These are phyloP conservation scores for Phenganax marumi DNA, from an alignment of 92 coral and sea anemone species.

Conservation along the genomic window DNA sequence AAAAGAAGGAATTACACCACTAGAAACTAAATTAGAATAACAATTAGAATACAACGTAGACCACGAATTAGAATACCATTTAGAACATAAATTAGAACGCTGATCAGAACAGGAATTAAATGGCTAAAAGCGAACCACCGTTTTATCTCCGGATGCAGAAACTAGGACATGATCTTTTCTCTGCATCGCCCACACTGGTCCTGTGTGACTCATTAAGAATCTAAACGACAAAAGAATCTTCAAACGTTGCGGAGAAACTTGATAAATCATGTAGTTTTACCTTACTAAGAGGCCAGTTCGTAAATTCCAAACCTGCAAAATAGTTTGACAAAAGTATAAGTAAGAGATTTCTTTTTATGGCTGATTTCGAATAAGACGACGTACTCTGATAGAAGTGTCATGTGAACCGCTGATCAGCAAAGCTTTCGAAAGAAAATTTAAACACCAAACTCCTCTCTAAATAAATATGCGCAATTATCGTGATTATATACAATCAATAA, in stretches of 20 bases:
- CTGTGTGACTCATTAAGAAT: conserved; percentile 79
- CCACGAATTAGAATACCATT: no score
- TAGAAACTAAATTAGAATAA: no score
- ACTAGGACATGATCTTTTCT: conserved; percentile 81
- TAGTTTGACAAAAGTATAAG: not conserved
- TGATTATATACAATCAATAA: no score
- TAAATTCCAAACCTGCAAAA: conserved; percentile 85
- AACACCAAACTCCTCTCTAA: conserved; percentile 93
- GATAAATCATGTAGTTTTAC: conserved; percentile 32
- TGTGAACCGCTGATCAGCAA: conserved; percentile 86
- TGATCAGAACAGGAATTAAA: not conserved
- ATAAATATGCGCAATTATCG: not conserved
- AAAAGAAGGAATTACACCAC: no score
- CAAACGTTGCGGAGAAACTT: not conserved
- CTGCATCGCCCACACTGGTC: conserved; percentile 97
- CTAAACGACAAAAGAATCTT: conserved; percentile 44
- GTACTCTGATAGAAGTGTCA: conserved; percentile 88
- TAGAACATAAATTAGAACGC: no score
- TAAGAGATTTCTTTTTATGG: not conserved
- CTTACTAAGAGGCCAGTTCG: conserved; percentile 73
- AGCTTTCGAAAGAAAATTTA: conserved; percentile 80
- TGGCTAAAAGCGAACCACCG: no score
- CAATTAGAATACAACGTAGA: no score
- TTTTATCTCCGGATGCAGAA: conserved; percentile 96
- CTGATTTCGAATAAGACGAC: not conserved